These are phyloP conservation scores for Sylvilagus bachmani DNA, from an alignment of 2,113 vertebrate species.

Conservation along the genomic window DNA sequence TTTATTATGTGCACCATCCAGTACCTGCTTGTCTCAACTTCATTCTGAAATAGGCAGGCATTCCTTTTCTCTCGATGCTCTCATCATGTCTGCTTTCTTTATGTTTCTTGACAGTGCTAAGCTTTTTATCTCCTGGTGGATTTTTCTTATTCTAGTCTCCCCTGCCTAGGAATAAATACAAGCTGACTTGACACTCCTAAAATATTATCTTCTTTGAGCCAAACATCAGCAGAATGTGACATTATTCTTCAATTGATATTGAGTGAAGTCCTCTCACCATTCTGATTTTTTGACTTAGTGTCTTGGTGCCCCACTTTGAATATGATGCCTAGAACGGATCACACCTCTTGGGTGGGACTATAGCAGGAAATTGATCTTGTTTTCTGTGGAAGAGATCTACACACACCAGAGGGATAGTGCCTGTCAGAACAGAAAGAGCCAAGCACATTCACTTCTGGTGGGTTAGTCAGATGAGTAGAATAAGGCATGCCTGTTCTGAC, in stretches of 20 bases:
- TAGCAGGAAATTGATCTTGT: background rate
- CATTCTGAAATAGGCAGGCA: background rate
- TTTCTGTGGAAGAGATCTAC: background rate
- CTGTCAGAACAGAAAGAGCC: background rate
- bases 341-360: background rate
- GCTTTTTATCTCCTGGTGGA: background rate
- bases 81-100: background rate
- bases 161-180: background rate
- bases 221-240: background rate
- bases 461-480: background rate
- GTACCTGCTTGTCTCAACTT: background rate
- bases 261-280: background rate
- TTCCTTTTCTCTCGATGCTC: background rate
- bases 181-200: background rate
- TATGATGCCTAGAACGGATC: background rate
- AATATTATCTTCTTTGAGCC: background rate
- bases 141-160: background rate
- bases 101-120: conserved; percentile 13
- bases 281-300: background rate
- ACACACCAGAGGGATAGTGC: background rate
- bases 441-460: background rate
- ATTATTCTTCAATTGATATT: background rate
- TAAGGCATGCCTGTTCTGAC: background rate
- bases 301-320: background rate
- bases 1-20: background rate